Evolutionary conservation across 2,797 vertebrate species (phyloP).

Genomic region (Molossus molossus): DNA sequence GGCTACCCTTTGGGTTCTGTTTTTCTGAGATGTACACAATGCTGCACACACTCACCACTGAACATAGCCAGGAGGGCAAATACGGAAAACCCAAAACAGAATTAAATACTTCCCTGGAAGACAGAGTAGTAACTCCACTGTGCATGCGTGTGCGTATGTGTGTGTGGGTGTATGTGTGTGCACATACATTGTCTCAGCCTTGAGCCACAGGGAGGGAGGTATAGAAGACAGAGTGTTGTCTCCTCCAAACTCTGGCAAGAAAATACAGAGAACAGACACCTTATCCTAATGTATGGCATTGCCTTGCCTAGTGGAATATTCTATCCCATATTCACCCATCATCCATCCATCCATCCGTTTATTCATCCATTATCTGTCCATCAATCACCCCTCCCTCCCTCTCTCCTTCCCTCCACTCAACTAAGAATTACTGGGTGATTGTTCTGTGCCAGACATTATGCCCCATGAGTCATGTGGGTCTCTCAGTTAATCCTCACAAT

Average conservation of each 20-base stretch:
- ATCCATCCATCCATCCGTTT: not conserved
- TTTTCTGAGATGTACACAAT: not conserved
- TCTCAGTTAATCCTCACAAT: not conserved
- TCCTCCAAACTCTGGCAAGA: not conserved
- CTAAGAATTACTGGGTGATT: not conserved
- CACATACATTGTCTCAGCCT: not conserved
- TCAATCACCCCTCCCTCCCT: not conserved
- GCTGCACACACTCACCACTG: not conserved
- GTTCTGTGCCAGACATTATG: not conserved
- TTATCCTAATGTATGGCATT: not conserved
- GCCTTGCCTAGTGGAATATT: not conserved
- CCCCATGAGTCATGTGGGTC: not conserved
- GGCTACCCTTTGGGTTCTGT: not conserved
- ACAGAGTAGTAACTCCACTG: not conserved
- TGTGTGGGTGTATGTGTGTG: rapidly evolving
- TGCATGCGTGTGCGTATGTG: not conserved
- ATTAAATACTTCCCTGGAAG: not conserved
- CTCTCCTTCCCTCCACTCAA: not conserved
- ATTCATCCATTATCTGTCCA: not conserved
- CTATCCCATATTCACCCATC: not conserved
- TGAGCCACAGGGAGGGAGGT: not conserved
- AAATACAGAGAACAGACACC: not conserved
- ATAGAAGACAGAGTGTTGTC: not conserved
- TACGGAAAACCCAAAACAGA: not conserved
- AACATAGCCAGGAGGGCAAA: not conserved